Base-by-base conservation (phyloP, 2,113 vertebrate genomes). In the Entelurus aequoreus region DNA sequence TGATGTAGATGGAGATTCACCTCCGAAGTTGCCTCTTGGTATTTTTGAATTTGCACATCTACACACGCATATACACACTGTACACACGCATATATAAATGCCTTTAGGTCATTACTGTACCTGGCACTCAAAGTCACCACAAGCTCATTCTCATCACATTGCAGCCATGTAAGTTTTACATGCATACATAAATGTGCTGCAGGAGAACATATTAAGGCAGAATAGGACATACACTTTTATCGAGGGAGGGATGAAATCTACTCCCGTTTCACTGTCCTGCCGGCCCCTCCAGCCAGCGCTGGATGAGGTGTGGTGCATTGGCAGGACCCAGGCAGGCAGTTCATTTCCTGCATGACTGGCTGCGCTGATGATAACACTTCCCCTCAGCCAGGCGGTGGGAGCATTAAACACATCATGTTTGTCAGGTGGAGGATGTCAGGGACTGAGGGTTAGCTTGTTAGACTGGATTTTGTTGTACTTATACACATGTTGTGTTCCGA, bases 321-420 rank as follows among this genome's bases (percentile, higher is more conserved):
- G 61, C 63, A 36, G 55, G 63, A 54, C 46, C 36, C 40, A 12
- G 63, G 54, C 60, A 48, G 37, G 66, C 63, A 52, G 42, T 58
- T 72, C 68, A 74, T 81, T 79, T 79, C 53, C 62, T 28, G 71
- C 75, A 47, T 63, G 81, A 44, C 65, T 62, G 70, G 59, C 60
- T 4, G 1, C 9, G 5, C 50, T 62, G 77, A 76, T 72, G 64
- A 42, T 69, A 66, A 62, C 68, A 11, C 64, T 56, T 15, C 48
- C 62, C 28, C 59, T 78, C 16, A 51, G 57, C 52, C 48, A n/a
- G 5, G 62, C 1, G 2, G 46, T 50, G 15, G 10, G 36, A 56
- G 73, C 47, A 49, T 37, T 47, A 14, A 63, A 42, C 13, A 2
- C 50, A 6, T 13, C 5, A 0, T 53, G 48, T n/a, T 51, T 54